Conservation (phyloP, 2,113 vertebrate genomes). For the Phylloscopus trochiloides region DNA sequence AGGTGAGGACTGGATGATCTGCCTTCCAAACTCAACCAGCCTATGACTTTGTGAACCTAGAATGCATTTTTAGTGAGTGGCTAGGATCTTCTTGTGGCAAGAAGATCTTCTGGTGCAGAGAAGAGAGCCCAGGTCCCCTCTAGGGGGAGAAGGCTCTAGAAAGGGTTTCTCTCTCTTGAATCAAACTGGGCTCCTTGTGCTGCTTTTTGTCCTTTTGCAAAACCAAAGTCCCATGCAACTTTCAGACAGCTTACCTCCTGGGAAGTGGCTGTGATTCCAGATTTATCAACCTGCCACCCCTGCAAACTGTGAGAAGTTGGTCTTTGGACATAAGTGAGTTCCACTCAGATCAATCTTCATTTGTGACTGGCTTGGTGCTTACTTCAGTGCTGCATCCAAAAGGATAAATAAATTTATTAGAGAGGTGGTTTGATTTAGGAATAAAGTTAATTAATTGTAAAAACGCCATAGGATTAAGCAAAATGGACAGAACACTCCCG, state of each 20-base stretch:
- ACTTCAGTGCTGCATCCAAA: not conserved
- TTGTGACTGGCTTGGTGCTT: not conserved
- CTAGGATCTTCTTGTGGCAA: not conserved
- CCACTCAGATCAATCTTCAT: not conserved
- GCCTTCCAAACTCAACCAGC: not conserved
- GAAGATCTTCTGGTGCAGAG: not conserved
- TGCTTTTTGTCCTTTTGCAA: not conserved
- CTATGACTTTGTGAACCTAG: not conserved
- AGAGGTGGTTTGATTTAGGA: not conserved
- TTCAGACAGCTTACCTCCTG: not conserved
- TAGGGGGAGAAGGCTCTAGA: not conserved
- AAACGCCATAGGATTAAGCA: not conserved
- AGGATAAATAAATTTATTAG: not conserved
- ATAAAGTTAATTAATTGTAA: not conserved
- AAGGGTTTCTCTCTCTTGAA: not conserved
- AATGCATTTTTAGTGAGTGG: not conserved
- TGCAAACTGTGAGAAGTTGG: not conserved
- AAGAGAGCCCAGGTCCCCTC: not conserved
- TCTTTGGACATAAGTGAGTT: not conserved
- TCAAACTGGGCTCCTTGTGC: not conserved
- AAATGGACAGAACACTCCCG: not conserved
- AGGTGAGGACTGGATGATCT: not conserved
- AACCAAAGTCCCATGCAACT: not conserved
- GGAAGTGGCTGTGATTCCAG: not conserved
- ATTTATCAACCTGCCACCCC: not conserved